Percentiles rank a stretch among this genome's conserved stretches.
phyloP scores from a whole-genome alignment of 2,888 invertebrate genomes.

The Xestobium rufovillosum region DNA sequence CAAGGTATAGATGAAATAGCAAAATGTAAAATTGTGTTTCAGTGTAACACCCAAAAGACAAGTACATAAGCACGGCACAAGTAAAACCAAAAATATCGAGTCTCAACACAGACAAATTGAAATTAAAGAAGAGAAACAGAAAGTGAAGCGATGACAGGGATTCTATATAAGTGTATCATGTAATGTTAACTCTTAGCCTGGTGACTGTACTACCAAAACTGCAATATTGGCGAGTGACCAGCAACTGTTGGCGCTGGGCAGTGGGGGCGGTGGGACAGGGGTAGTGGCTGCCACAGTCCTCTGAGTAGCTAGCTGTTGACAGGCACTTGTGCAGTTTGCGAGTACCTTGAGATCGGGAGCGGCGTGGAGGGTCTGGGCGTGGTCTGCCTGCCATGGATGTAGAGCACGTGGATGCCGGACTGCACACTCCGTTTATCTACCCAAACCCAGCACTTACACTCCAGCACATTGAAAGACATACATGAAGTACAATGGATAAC shows the following conservation, averaged over 20 bases:
- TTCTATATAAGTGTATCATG: constrained; percentile 4
- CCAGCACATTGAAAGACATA: constrained; percentile 16
- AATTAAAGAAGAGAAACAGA: constrained; percentile 4
- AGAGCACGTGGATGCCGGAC: constrained; percentile 46
- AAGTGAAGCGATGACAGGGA: constrained; percentile 6
- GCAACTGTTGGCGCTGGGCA: constrained; percentile 54
- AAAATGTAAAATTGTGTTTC: no score
- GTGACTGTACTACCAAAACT: constrained; percentile 90
- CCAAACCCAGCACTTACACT: constrained; percentile 36
- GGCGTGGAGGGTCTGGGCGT: constrained; percentile 61
- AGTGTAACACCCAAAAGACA: no score
- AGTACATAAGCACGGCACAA: no score
- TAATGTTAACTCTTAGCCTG: constrained; percentile 38
- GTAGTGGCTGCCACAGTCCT: constrained; percentile 48
- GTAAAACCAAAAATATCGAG: no score
- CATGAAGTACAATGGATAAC: no score
- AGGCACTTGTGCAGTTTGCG: constrained; percentile 88
- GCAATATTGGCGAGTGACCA: constrained; percentile 87
- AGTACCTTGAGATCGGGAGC: constrained; percentile 93
- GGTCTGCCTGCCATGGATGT: constrained; percentile 34
- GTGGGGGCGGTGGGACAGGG: constrained; percentile 40
- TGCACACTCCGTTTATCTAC: constrained; percentile 74
- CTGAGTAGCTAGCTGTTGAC: constrained; percentile 80
- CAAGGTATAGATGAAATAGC: no score
- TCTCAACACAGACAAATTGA: constrained; percentile 6